Base-by-base conservation (phyloP, 2,888 invertebrate species). In the Dastarcus helophoroides region DNA sequence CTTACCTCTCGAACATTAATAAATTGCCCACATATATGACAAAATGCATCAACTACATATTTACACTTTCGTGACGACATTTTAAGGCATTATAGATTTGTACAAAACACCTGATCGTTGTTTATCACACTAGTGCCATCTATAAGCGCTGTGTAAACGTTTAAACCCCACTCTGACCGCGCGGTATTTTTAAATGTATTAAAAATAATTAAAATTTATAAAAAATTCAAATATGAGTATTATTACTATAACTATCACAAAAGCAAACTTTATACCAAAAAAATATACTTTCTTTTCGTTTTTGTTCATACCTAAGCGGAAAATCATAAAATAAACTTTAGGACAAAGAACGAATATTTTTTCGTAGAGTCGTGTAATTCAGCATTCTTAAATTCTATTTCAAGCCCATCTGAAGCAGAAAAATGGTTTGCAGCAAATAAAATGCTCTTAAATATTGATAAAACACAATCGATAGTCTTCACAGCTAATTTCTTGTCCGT, bases 271-370 rank as follows among this genome's bases (percentile, higher is more conserved):
- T 27, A 27, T 5, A 27, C 6, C 3, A 16, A 27, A n/a, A 27
- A 21, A 27, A 27, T 4, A 16, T 27, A 27, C 16, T 27, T 27
- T 27, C 6, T 27, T 21, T 3, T 27, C 27, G 27, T 27, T 27
- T 27, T 27, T 27, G 27, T 27, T 14, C 22, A 22, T 27, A 27
- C 13, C 6, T 27, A 27, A 27, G 2, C 9, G 9, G 34, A 36
- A 10, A 36, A 29, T 22, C 1, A 25, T 11, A 32, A 4, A 17
- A 30, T 32, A 32, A 32, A 32, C 29, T 32, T 33, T 19, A 32
- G 16, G 27, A 32, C 17, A 32, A 32, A 10, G 10, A 32, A 32
- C 14, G 29, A 32, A 32, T 7, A 19, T 19, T 19, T 19, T 19
- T 19, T 19, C n/a, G 19, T 19, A 19, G 7, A 19, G 19, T 19